Evolutionary conservation across 2,113 vertebrate genomes (phyloP).

Genomic region (Shinisaurus crocodilurus): DNA sequence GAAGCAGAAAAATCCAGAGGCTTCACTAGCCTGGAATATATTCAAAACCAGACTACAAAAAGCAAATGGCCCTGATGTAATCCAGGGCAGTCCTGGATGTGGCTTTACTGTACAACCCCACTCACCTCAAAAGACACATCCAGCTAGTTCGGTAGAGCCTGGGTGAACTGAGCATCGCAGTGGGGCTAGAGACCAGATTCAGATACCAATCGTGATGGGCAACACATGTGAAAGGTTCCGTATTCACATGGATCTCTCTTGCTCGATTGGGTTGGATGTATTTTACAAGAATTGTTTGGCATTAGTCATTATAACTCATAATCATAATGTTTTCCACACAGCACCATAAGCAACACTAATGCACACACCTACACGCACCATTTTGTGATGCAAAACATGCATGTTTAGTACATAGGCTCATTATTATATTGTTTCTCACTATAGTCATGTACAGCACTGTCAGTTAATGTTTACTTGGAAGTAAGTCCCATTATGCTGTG

Average conservation of each 20-base stretch:
- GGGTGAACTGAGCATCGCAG: not conserved
- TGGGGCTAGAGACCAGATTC: not conserved
- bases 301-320: not conserved
- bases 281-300: not conserved
- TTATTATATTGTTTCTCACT: not conserved
- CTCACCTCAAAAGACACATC: not conserved
- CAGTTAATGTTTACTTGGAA: not conserved
- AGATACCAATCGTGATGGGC: not conserved
- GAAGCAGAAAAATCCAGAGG: no score
- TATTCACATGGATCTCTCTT: not conserved
- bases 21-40: no score
- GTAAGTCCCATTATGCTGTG: not conserved
- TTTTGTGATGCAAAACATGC: not conserved
- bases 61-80: no score
- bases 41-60: no score
- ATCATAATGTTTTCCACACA: not conserved
- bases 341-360: not conserved
- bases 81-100: not conserved
- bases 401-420: not conserved
- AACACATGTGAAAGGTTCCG: not conserved
- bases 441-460: not conserved
- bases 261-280: not conserved
- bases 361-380: not conserved
- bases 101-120: not conserved
- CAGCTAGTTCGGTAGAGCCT: not conserved